These are phyloP conservation scores for Lepidostoma basale DNA, from an alignment of 1,140 invertebrate species.

Conservation along the genomic window DNA sequence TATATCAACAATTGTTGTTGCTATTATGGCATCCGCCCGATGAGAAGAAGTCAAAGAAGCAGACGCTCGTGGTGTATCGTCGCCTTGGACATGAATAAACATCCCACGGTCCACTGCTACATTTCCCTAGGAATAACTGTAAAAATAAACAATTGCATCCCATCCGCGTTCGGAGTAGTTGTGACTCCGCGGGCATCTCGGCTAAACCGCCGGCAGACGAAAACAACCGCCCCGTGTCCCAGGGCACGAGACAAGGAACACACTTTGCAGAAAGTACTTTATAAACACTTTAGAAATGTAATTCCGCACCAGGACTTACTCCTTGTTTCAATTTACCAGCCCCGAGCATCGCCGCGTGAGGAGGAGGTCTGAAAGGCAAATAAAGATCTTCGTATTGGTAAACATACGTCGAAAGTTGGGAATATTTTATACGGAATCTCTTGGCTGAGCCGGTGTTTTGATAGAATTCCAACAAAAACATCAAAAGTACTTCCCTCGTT, in stretches of 20 bases:
- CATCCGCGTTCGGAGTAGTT: background rate
- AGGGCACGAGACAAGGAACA: slow-evolving; percentile 18
- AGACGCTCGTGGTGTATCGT: too few relatives aligned
- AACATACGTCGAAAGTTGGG: background rate
- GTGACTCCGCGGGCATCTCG: background rate
- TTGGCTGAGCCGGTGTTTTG: too few relatives aligned
- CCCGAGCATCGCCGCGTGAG: slow-evolving; percentile 10
- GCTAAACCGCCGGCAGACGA: slow-evolving; percentile 12
- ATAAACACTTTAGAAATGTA: slow-evolving; percentile 37
- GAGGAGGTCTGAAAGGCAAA: background rate
- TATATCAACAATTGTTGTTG: too few relatives aligned
- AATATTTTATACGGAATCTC: too few relatives aligned
- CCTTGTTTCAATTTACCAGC: slow-evolving; percentile 37
- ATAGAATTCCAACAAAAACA: too few relatives aligned
- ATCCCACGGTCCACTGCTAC: too few relatives aligned
- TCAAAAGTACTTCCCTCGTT: too few relatives aligned
- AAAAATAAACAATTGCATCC: slow-evolving; percentile 13
- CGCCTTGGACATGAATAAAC: too few relatives aligned
- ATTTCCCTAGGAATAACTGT: too few relatives aligned
- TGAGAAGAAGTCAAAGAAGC: too few relatives aligned
- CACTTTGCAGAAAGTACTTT: slow-evolving; percentile 35
- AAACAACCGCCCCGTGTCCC: slow-evolving; percentile 21
- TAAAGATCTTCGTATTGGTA: slow-evolving; percentile 22
- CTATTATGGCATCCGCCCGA: too few relatives aligned
- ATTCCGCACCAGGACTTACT: slow-evolving; percentile 16